Conservation (phyloP, 2,797 vertebrate species). For the Nyctalus aviator region DNA sequence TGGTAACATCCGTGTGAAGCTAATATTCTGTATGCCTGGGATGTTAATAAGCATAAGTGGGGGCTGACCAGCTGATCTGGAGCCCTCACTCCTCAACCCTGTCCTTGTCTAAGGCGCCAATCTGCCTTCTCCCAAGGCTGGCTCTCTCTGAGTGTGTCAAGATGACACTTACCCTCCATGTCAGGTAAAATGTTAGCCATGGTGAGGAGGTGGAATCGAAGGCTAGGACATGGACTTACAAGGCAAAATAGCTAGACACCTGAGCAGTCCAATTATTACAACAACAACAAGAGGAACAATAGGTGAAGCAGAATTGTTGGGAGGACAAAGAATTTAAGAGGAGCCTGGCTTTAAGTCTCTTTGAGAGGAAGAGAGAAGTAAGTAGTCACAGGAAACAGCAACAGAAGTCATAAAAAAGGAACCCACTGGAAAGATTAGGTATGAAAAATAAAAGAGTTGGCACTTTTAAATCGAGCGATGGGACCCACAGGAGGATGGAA, state of each 20-base stretch:
- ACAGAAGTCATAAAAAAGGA: neutral
- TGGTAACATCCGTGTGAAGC: neutral
- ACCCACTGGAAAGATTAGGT: neutral
- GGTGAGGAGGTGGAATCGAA: neutral
- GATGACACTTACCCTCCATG: neutral
- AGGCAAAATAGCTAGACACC: neutral
- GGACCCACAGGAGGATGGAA: neutral
- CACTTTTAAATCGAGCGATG: neutral
- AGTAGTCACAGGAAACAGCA: neutral
- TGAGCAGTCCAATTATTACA: neutral
- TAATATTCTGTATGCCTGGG: neutral
- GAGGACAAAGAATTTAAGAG: neutral
- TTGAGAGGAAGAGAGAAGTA: neutral
- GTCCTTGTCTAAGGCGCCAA: neutral
- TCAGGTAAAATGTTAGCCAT: neutral
- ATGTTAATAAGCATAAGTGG: neutral
- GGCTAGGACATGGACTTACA: neutral
- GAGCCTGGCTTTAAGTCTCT: neutral
- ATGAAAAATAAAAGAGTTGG: neutral
- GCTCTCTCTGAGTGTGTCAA: conserved; percentile 8
- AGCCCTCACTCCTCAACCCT: neutral
- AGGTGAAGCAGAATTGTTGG: neutral
- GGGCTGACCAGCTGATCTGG: neutral
- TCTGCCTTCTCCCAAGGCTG: neutral
- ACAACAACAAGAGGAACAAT: neutral